phyloP scores from a whole-genome alignment of 2,797 vertebrate genomes.

The Champsocephalus gunnari region DNA sequence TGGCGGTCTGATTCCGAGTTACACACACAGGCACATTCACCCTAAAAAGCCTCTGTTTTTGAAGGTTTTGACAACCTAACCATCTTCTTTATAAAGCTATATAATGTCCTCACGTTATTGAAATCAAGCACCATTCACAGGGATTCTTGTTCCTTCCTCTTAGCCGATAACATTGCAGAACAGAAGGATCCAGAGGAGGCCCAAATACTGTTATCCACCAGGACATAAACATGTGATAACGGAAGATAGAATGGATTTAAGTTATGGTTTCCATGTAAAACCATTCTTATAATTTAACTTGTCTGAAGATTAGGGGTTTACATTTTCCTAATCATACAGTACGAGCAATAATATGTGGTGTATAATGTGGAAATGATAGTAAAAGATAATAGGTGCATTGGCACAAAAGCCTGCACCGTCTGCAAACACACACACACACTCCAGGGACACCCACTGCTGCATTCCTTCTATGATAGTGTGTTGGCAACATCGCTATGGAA shows the following conservation, averaged over 20 bases:
- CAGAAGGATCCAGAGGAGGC: conserved; percentile 24
- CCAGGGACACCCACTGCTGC: conserved; percentile 33
- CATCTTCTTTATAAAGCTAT: conserved; percentile 51
- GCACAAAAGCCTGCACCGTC: conserved; percentile 3
- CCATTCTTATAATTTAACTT: conserved; percentile 40
- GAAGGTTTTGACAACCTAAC: conserved; percentile 5
- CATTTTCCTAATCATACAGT: conserved; percentile 14
- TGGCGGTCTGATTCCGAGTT: conserved; percentile 69
- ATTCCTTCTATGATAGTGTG: conserved; percentile 54
- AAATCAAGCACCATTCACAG: conserved; percentile 44
- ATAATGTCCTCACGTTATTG: conserved; percentile 44
- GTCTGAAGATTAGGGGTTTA: conserved; percentile 20
- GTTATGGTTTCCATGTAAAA: conserved; percentile 20
- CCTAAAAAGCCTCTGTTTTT: conserved; percentile 2
- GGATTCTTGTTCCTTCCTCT: conserved; percentile 20
- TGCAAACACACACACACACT: conserved; percentile 13
- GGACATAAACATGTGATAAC: conserved; percentile 22
- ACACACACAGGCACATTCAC: conserved; percentile 13
- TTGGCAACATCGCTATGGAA: conserved; percentile 69
- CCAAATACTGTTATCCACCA: conserved; percentile 30
- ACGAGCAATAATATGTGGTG: conserved; percentile 4
- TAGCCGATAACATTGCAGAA: conserved; percentile 30
- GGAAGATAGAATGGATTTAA: conserved; percentile 8
- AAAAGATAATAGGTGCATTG: neutral
- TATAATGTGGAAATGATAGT: conserved; percentile 7